Evolutionary conservation across 2,888 invertebrate species (phyloP), one percentile per base, ranked within the genome.

Genomic region (Dicyrtoma fusca): DNA sequence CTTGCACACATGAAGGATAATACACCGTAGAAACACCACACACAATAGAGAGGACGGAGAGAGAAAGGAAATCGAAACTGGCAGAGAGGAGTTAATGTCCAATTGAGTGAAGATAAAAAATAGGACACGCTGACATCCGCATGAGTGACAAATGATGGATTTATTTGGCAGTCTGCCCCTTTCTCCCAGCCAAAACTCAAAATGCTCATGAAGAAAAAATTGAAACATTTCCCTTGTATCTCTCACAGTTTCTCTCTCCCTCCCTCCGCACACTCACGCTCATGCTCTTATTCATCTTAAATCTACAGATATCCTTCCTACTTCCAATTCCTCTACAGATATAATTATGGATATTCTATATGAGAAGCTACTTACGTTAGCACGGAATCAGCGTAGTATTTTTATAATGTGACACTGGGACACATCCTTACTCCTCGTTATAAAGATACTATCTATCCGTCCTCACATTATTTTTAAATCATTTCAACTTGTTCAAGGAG

Each of bases 131-230:
- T 55, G 45, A 61, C 69, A 65, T 68, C 70, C 61, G 42, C 49
- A 55, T 73, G 73, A 75, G 69, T 57, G 75, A 76, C 75, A 75
- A 76, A 73, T 73, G 76, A 76, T 73, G 70, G 71, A 75, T 76
- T 76, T 73, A 74, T 74, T 74, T 76, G 74, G 74, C 73, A 74
- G n/a, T 66, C 17, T 71, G 74, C 74, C 74, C 49, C 57, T 49
- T 34, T 42, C 69, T 42, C 49, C 17, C 49, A n/a, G 14, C 17
- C 17, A 17, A 49, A 49, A 49, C 14, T 49, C n/a, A 49, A 49
- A 49, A 49, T 69, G 64, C 57, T 57, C 59, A 75, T 64, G 49
- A 53, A 21, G 53, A 17, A 53, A 53, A 53, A 53, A 19, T 53
- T 14, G 49, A 17, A 21, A 45, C 63, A 25, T 25, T 53, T 51